Conservation (phyloP, 35 echinoderm and acorn worm species). For the Nesometra sesokonis region DNA sequence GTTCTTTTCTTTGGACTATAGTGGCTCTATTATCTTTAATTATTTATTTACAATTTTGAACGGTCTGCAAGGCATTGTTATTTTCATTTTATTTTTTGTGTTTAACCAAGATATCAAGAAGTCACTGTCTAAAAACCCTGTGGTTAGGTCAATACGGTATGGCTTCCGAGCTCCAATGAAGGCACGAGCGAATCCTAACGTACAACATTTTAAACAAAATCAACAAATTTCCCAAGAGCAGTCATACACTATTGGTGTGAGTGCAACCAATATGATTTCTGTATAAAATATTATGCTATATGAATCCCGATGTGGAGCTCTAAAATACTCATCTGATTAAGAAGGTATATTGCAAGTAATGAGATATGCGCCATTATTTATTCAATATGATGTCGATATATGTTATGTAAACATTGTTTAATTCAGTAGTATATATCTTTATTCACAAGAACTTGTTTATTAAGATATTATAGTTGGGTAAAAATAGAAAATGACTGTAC, state of each 20-base stretch:
- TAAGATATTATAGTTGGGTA: too few species aligned
- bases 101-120: neutral
- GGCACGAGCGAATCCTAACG: neutral
- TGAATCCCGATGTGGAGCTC: too few species aligned
- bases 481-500: too few species aligned
- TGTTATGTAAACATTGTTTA: too few species aligned
- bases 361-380: too few species aligned
- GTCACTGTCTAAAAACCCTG: neutral
- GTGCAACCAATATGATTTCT: neutral
- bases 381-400: too few species aligned
- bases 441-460: too few species aligned
- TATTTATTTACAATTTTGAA: neutral
- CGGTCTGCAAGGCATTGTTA: neutral
- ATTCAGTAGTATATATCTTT: too few species aligned
- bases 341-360: too few species aligned
- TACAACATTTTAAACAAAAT: neutral
- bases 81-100: neutral
- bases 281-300: too few species aligned
- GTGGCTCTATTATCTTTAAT: neutral
- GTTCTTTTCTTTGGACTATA: neutral
- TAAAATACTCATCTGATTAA: too few species aligned
- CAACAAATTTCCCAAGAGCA: neutral
- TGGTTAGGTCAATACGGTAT: neutral
- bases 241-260: neutral
- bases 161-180: neutral